phyloP scores from a whole-genome alignment of 2,888 invertebrate genomes.

The Aphelenchoides bicaudatus region DNA sequence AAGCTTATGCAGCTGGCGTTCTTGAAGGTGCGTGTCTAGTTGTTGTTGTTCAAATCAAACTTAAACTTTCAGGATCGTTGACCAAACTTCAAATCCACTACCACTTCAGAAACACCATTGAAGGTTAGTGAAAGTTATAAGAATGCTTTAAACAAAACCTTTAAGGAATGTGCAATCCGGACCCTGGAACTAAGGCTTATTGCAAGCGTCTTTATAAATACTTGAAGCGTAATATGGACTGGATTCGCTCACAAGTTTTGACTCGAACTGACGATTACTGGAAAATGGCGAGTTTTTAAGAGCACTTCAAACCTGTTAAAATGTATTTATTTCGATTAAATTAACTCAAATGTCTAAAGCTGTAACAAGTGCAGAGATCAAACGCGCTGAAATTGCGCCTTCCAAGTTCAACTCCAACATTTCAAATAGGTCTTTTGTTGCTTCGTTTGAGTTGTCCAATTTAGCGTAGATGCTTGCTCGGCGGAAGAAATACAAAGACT shows the following conservation, averaged over 20 bases:
- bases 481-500: too few species aligned
- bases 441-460: too few species aligned
- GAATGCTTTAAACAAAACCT: too few species aligned
- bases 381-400: too few species aligned
- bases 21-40: slow-evolving; percentile 41
- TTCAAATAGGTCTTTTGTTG: too few species aligned
- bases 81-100: slow-evolving; percentile 57
- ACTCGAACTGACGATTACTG: slow-evolving; percentile 41
- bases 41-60: not conserved
- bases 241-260: slow-evolving; percentile 45
- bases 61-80: slow-evolving; percentile 38
- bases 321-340: too few species aligned
- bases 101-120: slow-evolving; percentile 56
- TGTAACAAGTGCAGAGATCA: too few species aligned
- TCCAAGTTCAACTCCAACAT: too few species aligned
- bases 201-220: slow-evolving; percentile 50
- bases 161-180: slow-evolving; percentile 47
- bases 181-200: slow-evolving; percentile 39
- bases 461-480: too few species aligned
- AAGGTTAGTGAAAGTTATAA: too few species aligned
- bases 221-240: slow-evolving; percentile 47
- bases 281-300: slow-evolving; percentile 39
- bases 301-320: too few species aligned
- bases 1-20: slow-evolving; percentile 58
- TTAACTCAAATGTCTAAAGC: too few species aligned